These are phyloP conservation scores for Elgonia sp. DNA, from an alignment of 2,888 invertebrate species.

Conservation along the genomic window DNA sequence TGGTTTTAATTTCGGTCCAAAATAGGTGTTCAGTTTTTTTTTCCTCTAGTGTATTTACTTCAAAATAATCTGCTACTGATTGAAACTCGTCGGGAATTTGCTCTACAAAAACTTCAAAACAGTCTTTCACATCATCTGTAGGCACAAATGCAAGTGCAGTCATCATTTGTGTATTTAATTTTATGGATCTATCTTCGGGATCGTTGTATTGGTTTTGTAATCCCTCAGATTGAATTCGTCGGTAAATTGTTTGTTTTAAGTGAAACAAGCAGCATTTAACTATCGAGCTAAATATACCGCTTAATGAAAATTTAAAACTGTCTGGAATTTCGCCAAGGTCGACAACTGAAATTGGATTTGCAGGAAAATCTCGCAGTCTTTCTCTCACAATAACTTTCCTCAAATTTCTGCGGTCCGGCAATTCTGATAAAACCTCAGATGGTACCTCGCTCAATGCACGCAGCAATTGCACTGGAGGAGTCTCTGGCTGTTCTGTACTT, in stretches of 20 bases:
- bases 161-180: no score
- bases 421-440: not conserved
- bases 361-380: not conserved
- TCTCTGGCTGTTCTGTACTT: not conserved
- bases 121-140: no score
- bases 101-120: no score
- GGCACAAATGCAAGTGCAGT: no score
- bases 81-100: no score
- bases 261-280: not conserved
- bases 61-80: not conserved
- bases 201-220: not conserved
- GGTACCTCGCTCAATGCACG: not conserved
- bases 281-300: not conserved
- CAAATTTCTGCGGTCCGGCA: not conserved
- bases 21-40: no score
- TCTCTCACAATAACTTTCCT: not conserved
- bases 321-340: not conserved
- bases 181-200: no score
- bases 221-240: not conserved
- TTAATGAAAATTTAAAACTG: not conserved
- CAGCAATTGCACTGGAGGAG: not conserved
- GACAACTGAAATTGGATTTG: not conserved
- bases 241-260: not conserved
- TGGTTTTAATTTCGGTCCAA: no score
- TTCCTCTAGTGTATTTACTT: no score